Evolutionary conservation across 53 echinoderm and acorn worm genomes (phyloP), one percentile per base, ranked within the genome.

Genomic region (Luidia sarsii): DNA sequence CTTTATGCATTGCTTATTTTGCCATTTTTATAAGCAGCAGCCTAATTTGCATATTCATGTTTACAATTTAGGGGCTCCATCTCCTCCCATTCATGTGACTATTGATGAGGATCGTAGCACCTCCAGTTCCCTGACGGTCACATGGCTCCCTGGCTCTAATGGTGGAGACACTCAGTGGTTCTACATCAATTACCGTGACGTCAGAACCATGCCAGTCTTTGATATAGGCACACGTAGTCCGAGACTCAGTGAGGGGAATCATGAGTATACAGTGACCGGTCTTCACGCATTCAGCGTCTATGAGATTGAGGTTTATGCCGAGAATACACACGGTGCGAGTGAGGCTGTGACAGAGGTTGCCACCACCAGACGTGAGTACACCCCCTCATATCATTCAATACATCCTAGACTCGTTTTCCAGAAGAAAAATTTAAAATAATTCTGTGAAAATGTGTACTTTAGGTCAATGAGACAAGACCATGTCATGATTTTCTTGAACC

Each of bases 141-240:
- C 23, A 27, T 72, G 72, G 72, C 54, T 23, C 56, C 72, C 72
- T 55, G 72, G 72, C 55, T 55, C 54, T 25, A 56, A 72, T 38
- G 72, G 39, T 19, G 56, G 72, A 16, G 24, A 38, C 35, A 16
- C 70, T 5, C 70, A 70, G 70, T 70, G 70, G 70, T 70, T 70
- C 41, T n/a, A 70, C 33, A 32, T 54, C 56, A 72, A 72, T 56
- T 39, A 56, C 55, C 72, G 72, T n/a, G n/a, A 39, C 1, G 25
- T 72, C 24, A 4, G 20, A 25, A 13, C 55, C 4, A 55, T 15
- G 13, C 31, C 39, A 11, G 27, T 0, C 28, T 72, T 72, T 38
- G 39, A 72, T 22, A 54, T 56, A 19, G 34, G 24, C 39, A 55
- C 10, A 2, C 57, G 29, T 1, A 72, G 72, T 39, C 9, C 38